Conservation (phyloP, 2,888 invertebrate genomes). For the Mythimna ferrago region DNA sequence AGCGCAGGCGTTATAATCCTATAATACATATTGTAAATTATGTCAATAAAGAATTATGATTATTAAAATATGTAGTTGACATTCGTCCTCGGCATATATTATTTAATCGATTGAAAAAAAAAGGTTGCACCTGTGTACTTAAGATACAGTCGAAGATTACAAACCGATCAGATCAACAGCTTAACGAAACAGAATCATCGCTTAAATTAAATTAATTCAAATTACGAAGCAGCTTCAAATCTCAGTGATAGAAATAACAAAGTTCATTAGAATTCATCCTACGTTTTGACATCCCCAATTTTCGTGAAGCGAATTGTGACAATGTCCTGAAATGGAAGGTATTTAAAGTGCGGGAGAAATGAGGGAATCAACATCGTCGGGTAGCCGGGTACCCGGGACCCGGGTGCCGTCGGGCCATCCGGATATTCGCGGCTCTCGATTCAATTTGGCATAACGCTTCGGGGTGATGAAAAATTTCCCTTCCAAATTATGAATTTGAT, state of each 20-base stretch:
- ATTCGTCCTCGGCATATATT: background rate
- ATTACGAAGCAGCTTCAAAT: conserved; percentile 24
- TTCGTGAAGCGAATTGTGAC: conserved; percentile 59
- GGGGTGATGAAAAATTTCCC: conserved; percentile 85
- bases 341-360: conserved; percentile 61
- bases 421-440: conserved; percentile 78
- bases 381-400: conserved; percentile 43
- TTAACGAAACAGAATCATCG: conserved; percentile 14
- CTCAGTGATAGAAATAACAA: conserved; percentile 33
- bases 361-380: conserved; percentile 61
- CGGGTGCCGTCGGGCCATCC: conserved; percentile 63
- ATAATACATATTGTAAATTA: no score
- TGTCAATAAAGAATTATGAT: no score
- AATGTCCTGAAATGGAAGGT: conserved; percentile 55
- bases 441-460: conserved; percentile 83
- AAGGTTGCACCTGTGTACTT: no score
- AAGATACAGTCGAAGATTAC: no score
- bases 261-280: conserved; percentile 59
- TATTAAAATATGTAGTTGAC: no score
- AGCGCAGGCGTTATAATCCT: no score
- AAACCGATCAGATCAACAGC: conserved; percentile 7
- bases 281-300: conserved; percentile 51
- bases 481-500: conserved; percentile 85
- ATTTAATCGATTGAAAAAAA: background rate
- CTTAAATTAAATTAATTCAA: conserved; percentile 27